Conservation (phyloP, 2,888 invertebrate species). For the Cremastinae sp. region DNA sequence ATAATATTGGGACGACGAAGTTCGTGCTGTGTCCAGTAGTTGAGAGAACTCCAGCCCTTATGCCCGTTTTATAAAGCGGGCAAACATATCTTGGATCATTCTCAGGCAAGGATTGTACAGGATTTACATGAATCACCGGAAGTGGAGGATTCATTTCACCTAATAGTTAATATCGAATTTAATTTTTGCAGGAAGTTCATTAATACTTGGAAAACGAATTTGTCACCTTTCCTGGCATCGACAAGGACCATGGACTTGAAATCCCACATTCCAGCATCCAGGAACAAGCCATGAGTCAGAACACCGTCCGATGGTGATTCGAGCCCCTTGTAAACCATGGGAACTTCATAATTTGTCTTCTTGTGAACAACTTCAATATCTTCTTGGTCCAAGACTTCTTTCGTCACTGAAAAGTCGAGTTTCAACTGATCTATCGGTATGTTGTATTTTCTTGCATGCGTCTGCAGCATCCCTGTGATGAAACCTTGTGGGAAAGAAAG, state of each 20-base stretch:
- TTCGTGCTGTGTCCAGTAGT: conserved; percentile 97
- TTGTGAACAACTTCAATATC: conserved; percentile 82
- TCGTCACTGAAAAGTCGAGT: conserved; percentile 88
- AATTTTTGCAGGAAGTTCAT: no score
- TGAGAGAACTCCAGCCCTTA: conserved; percentile 91
- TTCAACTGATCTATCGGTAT: conserved; percentile 92
- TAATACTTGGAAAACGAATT: no score
- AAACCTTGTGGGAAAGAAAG: conserved; percentile 97
- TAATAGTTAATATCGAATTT: conserved; percentile 63
- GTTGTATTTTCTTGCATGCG: conserved; percentile 91
- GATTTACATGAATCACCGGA: conserved; percentile 86
- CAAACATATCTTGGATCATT: conserved; percentile 86
- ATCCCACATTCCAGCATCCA: conserved; percentile 95
- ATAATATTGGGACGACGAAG: conserved; percentile 90
- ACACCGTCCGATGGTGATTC: conserved; percentile 85
- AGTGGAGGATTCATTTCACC: conserved; percentile 89
- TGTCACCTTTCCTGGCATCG: conserved; percentile 88
- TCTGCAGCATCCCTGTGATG: conserved; percentile 93
- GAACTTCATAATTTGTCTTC: conserved; percentile 70
- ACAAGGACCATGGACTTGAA: conserved; percentile 84
- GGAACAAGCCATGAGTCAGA: conserved; percentile 89
- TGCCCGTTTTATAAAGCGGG: conserved; percentile 94
- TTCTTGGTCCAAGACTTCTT: conserved; percentile 85
- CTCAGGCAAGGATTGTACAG: conserved; percentile 84
- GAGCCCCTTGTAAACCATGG: conserved; percentile 82